Evolutionary conservation across 2,888 invertebrate species (phyloP), one percentile per base, ranked within the genome.

Genomic region (Diploptera punctata): DNA sequence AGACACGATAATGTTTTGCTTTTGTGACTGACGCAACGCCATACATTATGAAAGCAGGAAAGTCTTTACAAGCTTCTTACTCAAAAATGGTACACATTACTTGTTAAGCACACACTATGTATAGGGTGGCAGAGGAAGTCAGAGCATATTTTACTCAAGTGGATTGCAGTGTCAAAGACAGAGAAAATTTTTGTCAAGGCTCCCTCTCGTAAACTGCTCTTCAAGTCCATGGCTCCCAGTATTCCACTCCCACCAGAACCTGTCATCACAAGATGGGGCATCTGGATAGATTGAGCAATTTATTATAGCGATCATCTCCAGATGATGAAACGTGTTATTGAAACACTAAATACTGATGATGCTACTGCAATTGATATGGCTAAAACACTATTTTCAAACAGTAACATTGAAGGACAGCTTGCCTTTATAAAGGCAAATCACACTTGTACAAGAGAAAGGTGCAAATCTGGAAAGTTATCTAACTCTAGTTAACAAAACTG

Each of bases 131-230:
- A n/a, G n/a, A n/a, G n/a, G n/a, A 47, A 47, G 47, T 47, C 47
- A 47, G 47, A 9, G 5, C 47, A 47, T n/a, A 16, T 16, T 47
- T 47, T 47, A n/a, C 47, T 16, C 47, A 47, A 47, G 16, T n/a
- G n/a, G n/a, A n/a, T n/a, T 18, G n/a, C 80, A 19, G 76, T 80
- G 49, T 71, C 74, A n/a, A 73, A 68, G 54, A 69, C 76, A 19
- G 79, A 80, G 75, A 79, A 80, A 68, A 72, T 78, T 31, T 79
- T 80, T 76, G 72, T 77, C 47, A 81, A 80, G 74, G 76, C 77
- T 19, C 77, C 78, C 18, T 65, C 65, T 7, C 57, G 78, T 52
- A 74, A 79, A 52, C 73, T 77, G 72, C 62, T 75, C 65, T 81
- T 77, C 76, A 77, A 77, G 73, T 77, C 81, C 31, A 73, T 75